Percentiles rank a stretch among this genome's conserved stretches.
Conservation (phyloP, 2,888 invertebrate genomes). For the Lordiphosa fenestrarum region DNA sequence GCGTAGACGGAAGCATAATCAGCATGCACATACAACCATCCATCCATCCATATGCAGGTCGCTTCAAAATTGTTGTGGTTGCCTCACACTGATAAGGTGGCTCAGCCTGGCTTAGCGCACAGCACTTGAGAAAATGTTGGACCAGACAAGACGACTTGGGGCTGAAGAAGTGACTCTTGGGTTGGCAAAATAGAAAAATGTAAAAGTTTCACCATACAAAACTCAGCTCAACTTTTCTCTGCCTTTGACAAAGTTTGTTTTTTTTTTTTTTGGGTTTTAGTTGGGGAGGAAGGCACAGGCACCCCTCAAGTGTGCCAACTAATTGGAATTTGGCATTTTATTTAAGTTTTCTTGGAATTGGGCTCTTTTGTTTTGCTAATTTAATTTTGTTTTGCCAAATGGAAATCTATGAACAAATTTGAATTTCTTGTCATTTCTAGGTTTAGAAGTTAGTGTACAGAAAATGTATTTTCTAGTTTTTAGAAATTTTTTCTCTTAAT, state of each 20-base stretch:
- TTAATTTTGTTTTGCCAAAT: too few species aligned
- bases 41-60: conserved; percentile 8
- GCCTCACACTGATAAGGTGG: conserved; percentile 3
- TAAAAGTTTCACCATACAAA: background rate
- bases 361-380: too few species aligned
- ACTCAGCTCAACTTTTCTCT: too few species aligned
- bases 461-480: too few species aligned
- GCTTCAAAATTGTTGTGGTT: conserved; percentile 10
- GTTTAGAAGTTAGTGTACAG: too few species aligned
- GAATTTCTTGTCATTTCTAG: too few species aligned
- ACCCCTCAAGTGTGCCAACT: conserved; percentile 27
- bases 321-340: conserved; percentile 52
- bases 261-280: background rate
- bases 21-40: conserved; percentile 13
- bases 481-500: too few species aligned
- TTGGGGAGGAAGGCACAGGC: too few species aligned
- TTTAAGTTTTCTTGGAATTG: conserved; percentile 10
- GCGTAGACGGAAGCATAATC: conserved; percentile 33
- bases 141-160: too few species aligned
- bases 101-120: background rate
- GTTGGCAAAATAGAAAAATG: too few species aligned
- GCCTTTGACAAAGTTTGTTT: background rate
- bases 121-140: too few species aligned
- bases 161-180: background rate
- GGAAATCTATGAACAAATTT: too few species aligned